Conservation (phyloP, 2,888 invertebrate species). For the Drosophila lutescens region DNA sequence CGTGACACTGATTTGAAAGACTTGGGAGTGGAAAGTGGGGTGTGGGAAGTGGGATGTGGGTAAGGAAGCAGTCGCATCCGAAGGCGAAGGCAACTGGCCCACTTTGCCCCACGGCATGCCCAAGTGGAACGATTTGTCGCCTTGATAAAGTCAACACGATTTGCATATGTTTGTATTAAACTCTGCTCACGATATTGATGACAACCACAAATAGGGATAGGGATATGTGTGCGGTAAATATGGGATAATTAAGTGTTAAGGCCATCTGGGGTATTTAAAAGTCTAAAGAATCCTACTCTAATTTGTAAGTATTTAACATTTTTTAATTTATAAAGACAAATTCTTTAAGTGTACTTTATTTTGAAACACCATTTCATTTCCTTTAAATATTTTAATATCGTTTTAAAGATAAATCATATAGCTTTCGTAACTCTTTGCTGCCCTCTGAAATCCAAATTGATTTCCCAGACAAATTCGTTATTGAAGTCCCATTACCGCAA, state of each 20-base stretch:
- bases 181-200: slow-evolving; percentile 23
- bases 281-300: too few relatives aligned
- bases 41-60: not conserved
- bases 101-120: slow-evolving; percentile 54
- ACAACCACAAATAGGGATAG: not conserved
- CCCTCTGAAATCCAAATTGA: not conserved
- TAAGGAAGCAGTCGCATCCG: not conserved
- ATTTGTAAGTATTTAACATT: too few relatives aligned
- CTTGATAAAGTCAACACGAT: slow-evolving; percentile 57
- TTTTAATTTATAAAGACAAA: too few relatives aligned
- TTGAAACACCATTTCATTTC: too few relatives aligned
- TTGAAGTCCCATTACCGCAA: slow-evolving; percentile 24
- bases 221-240: not conserved
- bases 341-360: too few relatives aligned
- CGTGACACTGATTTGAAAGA: slow-evolving; percentile 75
- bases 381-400: not conserved
- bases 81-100: slow-evolving; percentile 39
- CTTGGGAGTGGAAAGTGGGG: not conserved
- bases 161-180: slow-evolving; percentile 42
- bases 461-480: slow-evolving; percentile 19
- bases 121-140: slow-evolving; percentile 62
- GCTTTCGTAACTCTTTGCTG: not conserved
- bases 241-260: not conserved
- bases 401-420: not conserved
- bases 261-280: too few relatives aligned